Conservation (phyloP, 1,140 invertebrate species). For the Nebria ingens region DNA sequence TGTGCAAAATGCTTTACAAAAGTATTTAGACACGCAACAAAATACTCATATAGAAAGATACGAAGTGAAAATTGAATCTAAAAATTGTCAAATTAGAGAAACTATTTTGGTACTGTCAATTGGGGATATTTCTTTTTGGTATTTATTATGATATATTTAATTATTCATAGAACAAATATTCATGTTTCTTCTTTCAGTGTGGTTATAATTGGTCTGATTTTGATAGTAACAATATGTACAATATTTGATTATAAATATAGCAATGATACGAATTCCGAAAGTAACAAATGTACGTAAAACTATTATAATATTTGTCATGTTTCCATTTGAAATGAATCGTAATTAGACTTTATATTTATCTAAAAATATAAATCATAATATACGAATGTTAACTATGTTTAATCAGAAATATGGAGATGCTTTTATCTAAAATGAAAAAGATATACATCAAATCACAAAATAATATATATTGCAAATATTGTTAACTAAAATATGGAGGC, state of each 20-base stretch:
- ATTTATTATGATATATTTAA: not conserved
- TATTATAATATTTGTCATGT: not conserved
- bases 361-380: no score
- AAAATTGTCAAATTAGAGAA: slow-evolving; percentile 2
- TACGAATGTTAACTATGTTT: no score
- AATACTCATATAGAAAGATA: not conserved
- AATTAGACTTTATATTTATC: no score
- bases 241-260: not conserved
- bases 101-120: not conserved
- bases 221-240: not conserved
- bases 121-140: not conserved
- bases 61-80: not conserved
- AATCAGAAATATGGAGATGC: no score
- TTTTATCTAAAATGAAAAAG: no score
- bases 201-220: not conserved
- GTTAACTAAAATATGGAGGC: no score
- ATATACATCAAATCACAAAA: no score
- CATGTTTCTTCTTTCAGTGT: not conserved
- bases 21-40: not conserved
- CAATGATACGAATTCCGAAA: not conserved
- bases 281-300: not conserved
- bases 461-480: no score
- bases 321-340: no score
- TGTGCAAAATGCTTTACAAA: not conserved
- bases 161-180: not conserved